phyloP scores from a whole-genome alignment of 2,888 invertebrate species.

The Pycnomerus fuliginosus region DNA sequence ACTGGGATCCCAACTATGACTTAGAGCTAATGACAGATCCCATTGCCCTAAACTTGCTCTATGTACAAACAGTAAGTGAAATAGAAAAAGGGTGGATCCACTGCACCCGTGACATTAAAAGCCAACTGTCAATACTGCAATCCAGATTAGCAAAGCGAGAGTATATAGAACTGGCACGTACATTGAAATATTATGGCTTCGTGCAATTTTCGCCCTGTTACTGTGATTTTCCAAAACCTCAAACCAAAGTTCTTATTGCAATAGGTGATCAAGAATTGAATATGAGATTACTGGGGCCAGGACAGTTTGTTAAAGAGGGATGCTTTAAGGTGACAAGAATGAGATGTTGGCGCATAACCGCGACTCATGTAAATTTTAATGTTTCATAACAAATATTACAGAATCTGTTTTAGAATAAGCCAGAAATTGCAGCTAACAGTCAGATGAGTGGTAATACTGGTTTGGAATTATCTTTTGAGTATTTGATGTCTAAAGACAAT shows the following conservation, averaged over 20 bases:
- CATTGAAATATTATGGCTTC: constrained; percentile 86
- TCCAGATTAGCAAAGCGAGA: constrained; percentile 80
- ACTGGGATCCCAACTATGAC: constrained; percentile 87
- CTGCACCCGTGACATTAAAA: constrained; percentile 64
- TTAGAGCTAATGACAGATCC: constrained; percentile 78
- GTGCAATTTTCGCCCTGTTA: constrained; percentile 74
- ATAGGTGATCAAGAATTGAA: constrained; percentile 86
- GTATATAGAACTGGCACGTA: constrained; percentile 83
- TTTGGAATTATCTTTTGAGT: constrained; percentile 91
- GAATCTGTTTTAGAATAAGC: constrained; percentile 38
- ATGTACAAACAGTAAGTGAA: constrained; percentile 84
- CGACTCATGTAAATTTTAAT: constrained; percentile 67
- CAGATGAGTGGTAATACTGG: constrained; percentile 49
- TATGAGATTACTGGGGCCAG: constrained; percentile 61
- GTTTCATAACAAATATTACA: background rate
- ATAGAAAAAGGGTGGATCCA: constrained; percentile 85
- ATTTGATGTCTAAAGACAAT: constrained; percentile 87
- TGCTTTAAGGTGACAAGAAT: constrained; percentile 93
- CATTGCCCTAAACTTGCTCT: constrained; percentile 81
- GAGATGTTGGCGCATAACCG: constrained; percentile 96
- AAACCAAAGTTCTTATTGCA: constrained; percentile 69
- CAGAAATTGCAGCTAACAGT: constrained; percentile 41
- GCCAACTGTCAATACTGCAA: constrained; percentile 70
- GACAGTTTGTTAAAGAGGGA: constrained; percentile 72
- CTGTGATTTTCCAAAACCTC: constrained; percentile 74